phyloP scores from a whole-genome alignment of 2,888 invertebrate species.

The Lithosia quadra region DNA sequence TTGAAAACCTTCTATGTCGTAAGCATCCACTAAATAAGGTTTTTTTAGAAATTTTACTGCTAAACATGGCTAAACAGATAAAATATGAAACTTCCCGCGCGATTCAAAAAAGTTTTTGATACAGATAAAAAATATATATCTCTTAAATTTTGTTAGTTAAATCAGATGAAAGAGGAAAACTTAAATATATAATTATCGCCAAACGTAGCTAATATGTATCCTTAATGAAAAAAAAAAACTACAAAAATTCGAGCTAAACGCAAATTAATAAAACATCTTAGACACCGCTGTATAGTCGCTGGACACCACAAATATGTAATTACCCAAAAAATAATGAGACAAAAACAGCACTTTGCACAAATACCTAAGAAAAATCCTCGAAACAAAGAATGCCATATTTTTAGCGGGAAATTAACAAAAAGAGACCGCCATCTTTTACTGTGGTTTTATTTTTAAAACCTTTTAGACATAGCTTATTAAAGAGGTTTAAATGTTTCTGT shows the following conservation, averaged over 20 bases:
- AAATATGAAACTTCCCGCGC: no score
- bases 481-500: conserved; percentile 61
- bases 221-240: neutral
- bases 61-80: no score
- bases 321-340: conserved; percentile 21
- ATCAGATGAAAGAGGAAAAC: neutral
- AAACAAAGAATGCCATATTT: conserved; percentile 45
- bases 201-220: neutral
- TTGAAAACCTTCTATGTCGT: no score
- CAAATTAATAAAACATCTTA: conserved; percentile 11
- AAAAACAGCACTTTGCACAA: conserved; percentile 17
- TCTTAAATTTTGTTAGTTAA: neutral
- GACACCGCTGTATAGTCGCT: no score
- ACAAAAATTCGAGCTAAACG: neutral
- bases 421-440: conserved; percentile 31
- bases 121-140: neutral
- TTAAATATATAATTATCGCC: neutral
- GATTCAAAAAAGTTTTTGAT: neutral
- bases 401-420: conserved; percentile 51
- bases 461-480: conserved; percentile 65
- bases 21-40: no score
- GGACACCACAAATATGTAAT: conserved; percentile 19
- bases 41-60: no score
- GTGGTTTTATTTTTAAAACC: conserved; percentile 40
- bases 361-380: conserved; percentile 23